Evolutionary conservation across 2,113 vertebrate genomes (phyloP).

Genomic region (Callionymus lyra): DNA sequence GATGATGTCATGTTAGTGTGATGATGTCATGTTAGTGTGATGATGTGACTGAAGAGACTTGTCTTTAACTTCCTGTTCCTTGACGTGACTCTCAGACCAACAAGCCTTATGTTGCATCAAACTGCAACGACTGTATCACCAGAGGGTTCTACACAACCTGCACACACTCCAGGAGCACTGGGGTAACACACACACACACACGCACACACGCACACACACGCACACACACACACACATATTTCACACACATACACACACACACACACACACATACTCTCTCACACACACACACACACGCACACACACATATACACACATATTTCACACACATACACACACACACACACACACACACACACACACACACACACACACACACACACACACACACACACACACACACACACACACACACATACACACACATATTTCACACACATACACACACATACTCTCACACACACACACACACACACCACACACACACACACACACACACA

Average conservation of each 20-base stretch:
- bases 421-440: too few relatives aligned
- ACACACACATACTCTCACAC: neutral
- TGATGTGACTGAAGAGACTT: too few relatives aligned
- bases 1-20: too few relatives aligned
- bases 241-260: neutral
- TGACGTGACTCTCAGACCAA: conserved; percentile 73
- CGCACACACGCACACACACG: neutral
- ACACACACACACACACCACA: conserved; percentile 71
- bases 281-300: neutral
- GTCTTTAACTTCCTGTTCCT: too few relatives aligned
- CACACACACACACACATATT: too few relatives aligned
- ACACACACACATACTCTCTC: neutral
- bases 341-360: neutral
- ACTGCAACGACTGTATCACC: conserved; percentile 85
- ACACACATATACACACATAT: too few relatives aligned
- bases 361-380: neutral
- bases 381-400: neutral
- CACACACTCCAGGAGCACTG: conserved; percentile 83
- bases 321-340: neutral
- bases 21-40: too few relatives aligned
- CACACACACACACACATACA: neutral
- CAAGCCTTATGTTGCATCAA: conserved; percentile 86
- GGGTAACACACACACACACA: conserved; percentile 64
- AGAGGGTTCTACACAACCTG: conserved; percentile 85
- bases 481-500: neutral